Evolutionary conservation across 2,888 invertebrate genomes (phyloP).

Genomic region (Monopis laevigella): DNA sequence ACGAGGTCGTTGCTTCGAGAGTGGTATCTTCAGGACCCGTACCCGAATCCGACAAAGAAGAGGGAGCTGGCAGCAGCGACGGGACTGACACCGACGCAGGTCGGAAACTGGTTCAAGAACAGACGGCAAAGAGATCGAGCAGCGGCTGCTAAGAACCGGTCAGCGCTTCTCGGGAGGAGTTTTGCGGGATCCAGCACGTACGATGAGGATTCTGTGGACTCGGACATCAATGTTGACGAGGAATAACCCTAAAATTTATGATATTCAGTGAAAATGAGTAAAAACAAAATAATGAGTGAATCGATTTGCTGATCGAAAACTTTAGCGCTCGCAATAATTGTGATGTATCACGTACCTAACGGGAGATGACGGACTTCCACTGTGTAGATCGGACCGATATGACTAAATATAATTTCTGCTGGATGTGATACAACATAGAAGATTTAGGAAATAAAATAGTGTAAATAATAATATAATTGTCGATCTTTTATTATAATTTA

Average conservation of each 20-base stretch:
- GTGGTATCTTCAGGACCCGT: constrained; percentile 98
- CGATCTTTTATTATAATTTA: neutral
- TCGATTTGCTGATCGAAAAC: too few relatives aligned
- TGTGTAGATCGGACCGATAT: too few relatives aligned
- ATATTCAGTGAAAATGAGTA: too few relatives aligned
- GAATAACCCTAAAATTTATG: constrained; percentile 51
- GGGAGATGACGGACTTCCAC: too few relatives aligned
- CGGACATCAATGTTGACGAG: constrained; percentile 63
- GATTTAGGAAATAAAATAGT: neutral
- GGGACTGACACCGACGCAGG: constrained; percentile 94
- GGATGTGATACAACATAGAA: constrained; percentile 4
- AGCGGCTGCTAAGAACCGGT: constrained; percentile 97
- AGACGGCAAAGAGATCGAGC: constrained; percentile 95
- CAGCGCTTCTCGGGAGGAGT: constrained; percentile 63
- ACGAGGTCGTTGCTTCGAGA: constrained; percentile 94
- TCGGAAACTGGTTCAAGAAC: constrained; percentile 99
- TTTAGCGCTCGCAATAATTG: too few relatives aligned
- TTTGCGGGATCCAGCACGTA: constrained; percentile 62
- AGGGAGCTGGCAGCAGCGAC: constrained; percentile 95
- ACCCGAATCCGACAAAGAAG: constrained; percentile 97
- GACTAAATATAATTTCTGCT: too few relatives aligned
- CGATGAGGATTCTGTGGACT: constrained; percentile 62
- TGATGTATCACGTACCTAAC: too few relatives aligned
- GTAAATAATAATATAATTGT: constrained; percentile 3
- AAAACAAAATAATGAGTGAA: too few relatives aligned